These are phyloP conservation scores for Chironomus tentans DNA, from an alignment of 2,888 invertebrate genomes.

Conservation along the genomic window DNA sequence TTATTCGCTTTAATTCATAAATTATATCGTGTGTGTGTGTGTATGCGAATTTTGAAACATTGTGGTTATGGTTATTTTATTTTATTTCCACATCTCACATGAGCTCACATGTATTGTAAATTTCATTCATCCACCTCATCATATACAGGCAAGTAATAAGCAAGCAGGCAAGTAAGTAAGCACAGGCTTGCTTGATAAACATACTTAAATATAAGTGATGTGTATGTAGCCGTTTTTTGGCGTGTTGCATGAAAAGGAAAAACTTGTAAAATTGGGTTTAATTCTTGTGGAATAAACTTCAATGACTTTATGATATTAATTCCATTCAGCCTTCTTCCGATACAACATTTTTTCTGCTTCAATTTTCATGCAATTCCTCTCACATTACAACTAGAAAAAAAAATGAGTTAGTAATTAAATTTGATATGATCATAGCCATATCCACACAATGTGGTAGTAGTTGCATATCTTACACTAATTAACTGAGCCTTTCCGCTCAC, in stretches of 20 bases:
- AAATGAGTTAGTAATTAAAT: background rate
- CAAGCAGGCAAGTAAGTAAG: no score
- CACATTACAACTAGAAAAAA: no score
- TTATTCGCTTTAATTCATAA: background rate
- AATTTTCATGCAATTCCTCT: no score
- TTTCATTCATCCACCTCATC: no score
- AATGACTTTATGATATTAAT: background rate
- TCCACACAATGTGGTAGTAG: no score
- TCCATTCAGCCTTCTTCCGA: background rate
- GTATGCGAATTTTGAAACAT: background rate
- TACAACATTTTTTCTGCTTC: no score
- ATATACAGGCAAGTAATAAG: no score
- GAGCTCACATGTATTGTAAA: no score
- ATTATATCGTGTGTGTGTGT: background rate
- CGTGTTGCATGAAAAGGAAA: constrained; percentile 19
- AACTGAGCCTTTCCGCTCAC: background rate
- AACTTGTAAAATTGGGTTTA: background rate
- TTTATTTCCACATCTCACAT: no score
- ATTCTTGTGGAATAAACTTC: no score
- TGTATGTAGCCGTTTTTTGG: constrained; percentile 2
- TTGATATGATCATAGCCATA: background rate
- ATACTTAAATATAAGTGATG: no score
- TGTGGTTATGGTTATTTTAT: background rate
- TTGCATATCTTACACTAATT: background rate
- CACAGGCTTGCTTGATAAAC: no score